phyloP scores from a whole-genome alignment of 2,797 vertebrate species.

The Sebastes taczanowskii region DNA sequence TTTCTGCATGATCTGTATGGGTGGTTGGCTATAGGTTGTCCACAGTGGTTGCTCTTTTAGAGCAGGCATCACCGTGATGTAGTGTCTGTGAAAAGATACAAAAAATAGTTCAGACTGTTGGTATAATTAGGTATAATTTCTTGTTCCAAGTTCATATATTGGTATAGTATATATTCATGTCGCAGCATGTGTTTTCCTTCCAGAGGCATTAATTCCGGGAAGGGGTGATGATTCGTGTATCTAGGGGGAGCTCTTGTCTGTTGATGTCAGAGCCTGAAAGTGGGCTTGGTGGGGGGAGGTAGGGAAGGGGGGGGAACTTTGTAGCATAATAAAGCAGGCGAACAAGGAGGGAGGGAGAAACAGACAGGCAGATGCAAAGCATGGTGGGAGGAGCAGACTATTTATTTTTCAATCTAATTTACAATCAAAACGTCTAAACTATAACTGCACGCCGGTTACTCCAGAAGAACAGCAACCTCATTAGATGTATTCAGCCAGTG shows the following conservation, averaged over 20 bases:
- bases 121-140: background rate
- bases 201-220: background rate
- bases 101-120: background rate
- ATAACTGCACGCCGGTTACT: background rate
- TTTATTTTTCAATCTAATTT: constrained; percentile 32
- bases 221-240: constrained; percentile 44
- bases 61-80: background rate
- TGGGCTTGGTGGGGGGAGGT: background rate
- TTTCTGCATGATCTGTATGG: background rate
- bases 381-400: constrained; percentile 25
- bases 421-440: constrained; percentile 7
- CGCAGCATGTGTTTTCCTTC: background rate
- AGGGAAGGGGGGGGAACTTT: background rate
- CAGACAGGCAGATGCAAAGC: constrained; percentile 22
- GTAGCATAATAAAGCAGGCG: constrained; percentile 24
- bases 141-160: background rate
- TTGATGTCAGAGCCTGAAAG: constrained; percentile 57
- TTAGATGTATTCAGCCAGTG: background rate
- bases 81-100: background rate
- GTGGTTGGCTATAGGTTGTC: background rate
- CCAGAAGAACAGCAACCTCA: background rate
- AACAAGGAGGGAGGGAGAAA: constrained; percentile 14
- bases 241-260: constrained; percentile 75
- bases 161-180: background rate
- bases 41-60: background rate